Evolutionary conservation across 2,797 vertebrate genomes (phyloP), one percentile per base, ranked within the genome.

Genomic region (Manis crassicaudata): DNA sequence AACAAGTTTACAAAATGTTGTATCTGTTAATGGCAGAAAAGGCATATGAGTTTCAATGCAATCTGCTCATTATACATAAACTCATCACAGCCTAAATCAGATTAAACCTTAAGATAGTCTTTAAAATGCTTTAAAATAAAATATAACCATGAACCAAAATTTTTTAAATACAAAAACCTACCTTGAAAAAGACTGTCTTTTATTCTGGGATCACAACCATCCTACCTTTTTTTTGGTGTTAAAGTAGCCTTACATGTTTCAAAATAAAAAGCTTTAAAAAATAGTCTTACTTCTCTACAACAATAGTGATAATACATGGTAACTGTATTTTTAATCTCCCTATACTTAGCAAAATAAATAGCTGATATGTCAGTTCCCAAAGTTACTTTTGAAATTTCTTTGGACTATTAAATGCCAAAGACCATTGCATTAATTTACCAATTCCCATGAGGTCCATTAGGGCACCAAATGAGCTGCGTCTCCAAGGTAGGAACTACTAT

Each of bases 111-210:
- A 91, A 72, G 37, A 67, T 32, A 37, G 11, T 80, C 63, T 79
- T 94, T 63, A 92, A 96, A 86, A 94, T 72, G 25, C 32, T 92
- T 70, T 77, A 82, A 94, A 84, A 93, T 67, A 75, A 89, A 83
- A 89, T 56, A 29, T 35, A 86, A 93, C 16, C 46, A 89, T 79
- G 58, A 88, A 85, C 85, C 17, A 58, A 52, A 81, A 46, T 60
- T 85, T 68, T n/a, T 3, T 46, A 92, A 94, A 73, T 92, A 46
- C 3, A 86, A 9, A 80, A 37, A 83, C 35, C 12, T 93, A 70
- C 37, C 29, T 90, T 81, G 13, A 77, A 97, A 95, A 94, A 65
- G n/a, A 81, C 40, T 82, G 27, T 79, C 37, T 46, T 89, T 93
- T 93, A 91, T 93, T 87, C 27, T 77, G 54, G 89, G 29, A 76